A percentile compares a stretch with the other conserved stretches of the same genome.
Evolutionary conservation across 1,140 invertebrate species (phyloP).

Genomic region (Radopholus similis): DNA sequence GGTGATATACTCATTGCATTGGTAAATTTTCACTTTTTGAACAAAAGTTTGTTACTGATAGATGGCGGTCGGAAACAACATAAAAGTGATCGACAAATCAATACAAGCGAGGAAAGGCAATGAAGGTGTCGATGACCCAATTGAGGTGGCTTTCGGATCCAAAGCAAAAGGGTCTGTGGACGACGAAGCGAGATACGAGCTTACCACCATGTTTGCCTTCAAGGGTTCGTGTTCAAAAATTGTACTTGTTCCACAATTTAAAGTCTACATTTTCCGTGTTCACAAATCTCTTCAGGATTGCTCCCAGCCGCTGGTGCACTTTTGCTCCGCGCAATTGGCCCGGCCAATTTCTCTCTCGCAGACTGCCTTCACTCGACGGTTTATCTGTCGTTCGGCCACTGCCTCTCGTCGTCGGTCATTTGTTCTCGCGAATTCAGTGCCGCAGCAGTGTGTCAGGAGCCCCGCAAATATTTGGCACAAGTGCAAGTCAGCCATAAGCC

Average conservation of each 20-base stretch:
- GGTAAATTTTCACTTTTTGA: background rate
- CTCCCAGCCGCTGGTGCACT: conserved; percentile 16
- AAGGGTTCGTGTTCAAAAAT: conserved; percentile 25
- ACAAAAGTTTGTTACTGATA: background rate
- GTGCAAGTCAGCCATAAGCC: conserved; percentile 27
- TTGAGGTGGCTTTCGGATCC: background rate
- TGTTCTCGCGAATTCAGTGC: conserved; percentile 21
- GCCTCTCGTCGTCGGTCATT: conserved; percentile 9
- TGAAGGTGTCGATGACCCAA: no score
- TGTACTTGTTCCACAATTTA: conserved; percentile 14
- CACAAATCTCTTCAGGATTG: conserved; percentile 13
- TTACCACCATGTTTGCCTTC: conserved; percentile 39
- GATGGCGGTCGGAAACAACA: background rate
- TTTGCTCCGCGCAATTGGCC: conserved; percentile 34
- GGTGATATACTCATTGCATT: background rate
- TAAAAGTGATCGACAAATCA: background rate
- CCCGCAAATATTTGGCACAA: conserved; percentile 11
- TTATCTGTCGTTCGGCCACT: conserved; percentile 32
- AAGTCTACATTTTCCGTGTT: background rate
- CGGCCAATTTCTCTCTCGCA: conserved; percentile 31
- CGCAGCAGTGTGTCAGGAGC: conserved; percentile 19
- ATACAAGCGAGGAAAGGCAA: no score
- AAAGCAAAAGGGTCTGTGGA: conserved; percentile 8
- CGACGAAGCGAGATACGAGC: background rate
- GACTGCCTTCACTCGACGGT: conserved; percentile 25